A percentile compares a stretch with the other conserved stretches of the same genome.
phyloP scores from a whole-genome alignment of 2,113 vertebrate species.

The Clarias magur region DNA sequence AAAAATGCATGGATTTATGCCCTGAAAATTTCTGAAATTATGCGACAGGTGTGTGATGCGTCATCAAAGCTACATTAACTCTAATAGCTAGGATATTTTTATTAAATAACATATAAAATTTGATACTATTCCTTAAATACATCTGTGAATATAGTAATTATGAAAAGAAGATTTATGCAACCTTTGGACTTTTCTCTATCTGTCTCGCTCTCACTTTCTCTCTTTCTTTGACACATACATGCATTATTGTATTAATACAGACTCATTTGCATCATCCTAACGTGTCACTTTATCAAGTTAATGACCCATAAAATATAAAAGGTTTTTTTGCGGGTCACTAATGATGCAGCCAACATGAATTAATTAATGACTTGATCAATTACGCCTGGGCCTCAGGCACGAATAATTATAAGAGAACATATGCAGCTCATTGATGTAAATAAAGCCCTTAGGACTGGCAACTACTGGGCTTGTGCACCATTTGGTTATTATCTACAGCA shows the following conservation, averaged over 20 bases:
- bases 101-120: not conserved
- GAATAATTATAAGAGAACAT: constrained; percentile 64
- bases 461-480: constrained; percentile 38
- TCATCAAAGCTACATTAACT: not conserved
- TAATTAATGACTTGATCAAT: constrained; percentile 73
- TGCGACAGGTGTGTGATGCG: not conserved
- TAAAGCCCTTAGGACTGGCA: constrained; percentile 57
- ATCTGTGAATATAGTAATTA: not conserved
- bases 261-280: constrained; percentile 56
- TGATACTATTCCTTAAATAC: not conserved
- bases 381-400: constrained; percentile 56
- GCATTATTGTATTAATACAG: constrained; percentile 45
- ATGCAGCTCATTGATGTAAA: constrained; percentile 58
- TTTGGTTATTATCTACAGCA: constrained; percentile 26
- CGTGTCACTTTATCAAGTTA: constrained; percentile 65
- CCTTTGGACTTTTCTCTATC: not conserved
- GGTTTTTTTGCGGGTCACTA: constrained; percentile 61
- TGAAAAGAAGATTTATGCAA: not conserved
- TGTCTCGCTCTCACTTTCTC: constrained; percentile 16
- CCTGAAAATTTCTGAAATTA: not conserved
- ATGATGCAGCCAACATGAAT: constrained; percentile 57
- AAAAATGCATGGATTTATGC: not conserved
- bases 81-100: not conserved
- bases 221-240: constrained; percentile 21
- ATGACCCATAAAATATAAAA: constrained; percentile 67